phyloP scores from a whole-genome alignment of 2,888 invertebrate species.

The Tenthredo livida region DNA sequence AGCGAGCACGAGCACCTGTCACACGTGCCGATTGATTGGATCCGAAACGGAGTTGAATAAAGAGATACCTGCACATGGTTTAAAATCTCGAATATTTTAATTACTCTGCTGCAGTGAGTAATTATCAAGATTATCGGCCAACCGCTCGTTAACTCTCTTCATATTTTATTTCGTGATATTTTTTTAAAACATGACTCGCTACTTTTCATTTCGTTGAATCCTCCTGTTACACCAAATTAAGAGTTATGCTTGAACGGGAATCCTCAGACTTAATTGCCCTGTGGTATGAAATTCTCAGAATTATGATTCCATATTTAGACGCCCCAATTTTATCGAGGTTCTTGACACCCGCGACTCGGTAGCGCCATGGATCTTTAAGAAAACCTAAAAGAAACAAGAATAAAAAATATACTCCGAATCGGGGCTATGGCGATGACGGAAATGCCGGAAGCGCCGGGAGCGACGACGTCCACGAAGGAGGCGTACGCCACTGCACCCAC shows the following conservation, averaged over 20 bases:
- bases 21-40: constrained; percentile 47
- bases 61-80: not conserved
- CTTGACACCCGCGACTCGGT: not conserved
- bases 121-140: constrained; percentile 1
- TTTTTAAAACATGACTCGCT: constrained; percentile 10
- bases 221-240: not conserved
- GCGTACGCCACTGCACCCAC: constrained; percentile 40
- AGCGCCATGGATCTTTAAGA: not conserved
- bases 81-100: constrained; percentile 4
- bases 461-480: constrained; percentile 24
- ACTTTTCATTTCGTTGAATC: not conserved
- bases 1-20: constrained; percentile 33
- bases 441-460: constrained; percentile 46
- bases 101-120: constrained; percentile 3
- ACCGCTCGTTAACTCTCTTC: not conserved
- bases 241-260: not conserved
- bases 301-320: not conserved
- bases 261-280: not conserved
- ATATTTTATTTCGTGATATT: not conserved
- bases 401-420: constrained; percentile 5
- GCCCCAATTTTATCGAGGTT: not conserved
- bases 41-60: constrained; percentile 20
- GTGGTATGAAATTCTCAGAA: constrained; percentile 8
- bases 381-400: not conserved
- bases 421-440: constrained; percentile 44